Evolutionary conservation across 1,140 invertebrate species (phyloP).

Genomic region (Cecropterus lyciades): DNA sequence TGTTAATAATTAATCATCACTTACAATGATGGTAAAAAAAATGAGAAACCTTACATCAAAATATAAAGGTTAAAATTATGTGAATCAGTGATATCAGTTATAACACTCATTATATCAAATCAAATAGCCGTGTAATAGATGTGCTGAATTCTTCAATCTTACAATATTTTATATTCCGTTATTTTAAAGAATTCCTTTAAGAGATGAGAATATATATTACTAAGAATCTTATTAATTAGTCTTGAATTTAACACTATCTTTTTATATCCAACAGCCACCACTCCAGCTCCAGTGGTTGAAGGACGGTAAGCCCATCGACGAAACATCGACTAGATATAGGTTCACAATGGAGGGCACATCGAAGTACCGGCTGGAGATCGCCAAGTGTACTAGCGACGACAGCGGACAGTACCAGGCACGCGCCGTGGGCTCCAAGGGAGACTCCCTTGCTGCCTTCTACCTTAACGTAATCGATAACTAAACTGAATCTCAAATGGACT

Average conservation of each 20-base stretch:
- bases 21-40: no score
- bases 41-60: no score
- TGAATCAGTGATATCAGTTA: no score
- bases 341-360: slow-evolving; percentile 92
- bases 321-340: slow-evolving; percentile 90
- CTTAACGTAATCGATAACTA: slow-evolving; percentile 89
- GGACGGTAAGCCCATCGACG: slow-evolving; percentile 94
- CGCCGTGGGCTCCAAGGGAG: slow-evolving; percentile 93
- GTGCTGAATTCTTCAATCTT: no score
- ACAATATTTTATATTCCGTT: no score
- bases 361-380: slow-evolving; percentile 90
- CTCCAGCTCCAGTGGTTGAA: slow-evolving; percentile 92
- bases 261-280: slow-evolving; percentile 69
- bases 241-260: slow-evolving; percentile 18
- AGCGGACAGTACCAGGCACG: slow-evolving; percentile 95
- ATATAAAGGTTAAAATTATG: no score
- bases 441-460: slow-evolving; percentile 93
- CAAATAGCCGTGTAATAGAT: no score
- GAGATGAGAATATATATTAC: no score
- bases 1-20: no score
- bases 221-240: no score
- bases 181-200: no score
- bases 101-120: no score
- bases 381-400: slow-evolving; percentile 91
- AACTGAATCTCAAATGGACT: slow-evolving; percentile 49